Conservation (phyloP, 2,797 vertebrate genomes). For the Kryptopterus vitreolus region DNA sequence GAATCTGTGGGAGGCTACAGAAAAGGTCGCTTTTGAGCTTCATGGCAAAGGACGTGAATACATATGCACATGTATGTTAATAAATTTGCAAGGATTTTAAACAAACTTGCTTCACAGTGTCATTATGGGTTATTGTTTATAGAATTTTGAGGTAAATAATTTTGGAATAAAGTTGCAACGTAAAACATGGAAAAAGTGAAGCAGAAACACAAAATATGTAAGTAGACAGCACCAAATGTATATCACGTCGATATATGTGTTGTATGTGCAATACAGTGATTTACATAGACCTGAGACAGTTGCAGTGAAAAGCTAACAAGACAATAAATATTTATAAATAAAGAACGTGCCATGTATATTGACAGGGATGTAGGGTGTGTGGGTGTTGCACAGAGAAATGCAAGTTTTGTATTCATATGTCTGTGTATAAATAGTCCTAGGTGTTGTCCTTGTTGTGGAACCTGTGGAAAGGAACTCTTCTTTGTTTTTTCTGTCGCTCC, state of each 20-base stretch:
- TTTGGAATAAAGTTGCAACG: no score
- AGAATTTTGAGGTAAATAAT: no score
- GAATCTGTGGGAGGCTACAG: no score
- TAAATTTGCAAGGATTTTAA: no score
- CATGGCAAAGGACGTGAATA: no score
- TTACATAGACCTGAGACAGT: not conserved
- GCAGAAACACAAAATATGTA: not conserved
- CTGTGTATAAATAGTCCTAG: constrained; percentile 3
- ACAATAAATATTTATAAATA: constrained; percentile 2
- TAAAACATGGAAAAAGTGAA: not conserved
- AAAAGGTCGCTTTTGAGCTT: no score
- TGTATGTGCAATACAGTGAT: not conserved
- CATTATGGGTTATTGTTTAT: no score
- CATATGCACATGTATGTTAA: no score
- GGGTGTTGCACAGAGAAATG: not conserved
- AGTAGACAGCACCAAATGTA: not conserved
- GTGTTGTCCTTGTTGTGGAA: not conserved
- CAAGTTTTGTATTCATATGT: not conserved
- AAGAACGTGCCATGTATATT: not conserved
- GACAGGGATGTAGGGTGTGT: not conserved
- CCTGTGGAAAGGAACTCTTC: not conserved
- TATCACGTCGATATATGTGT: not conserved
- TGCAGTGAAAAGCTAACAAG: not conserved
- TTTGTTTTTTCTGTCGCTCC: not conserved
- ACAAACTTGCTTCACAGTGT: no score